A percentile compares a stretch with the other conserved stretches of the same genome.
Conservation (phyloP, 23 tunicate species). For the Ciona savignyi region DNA sequence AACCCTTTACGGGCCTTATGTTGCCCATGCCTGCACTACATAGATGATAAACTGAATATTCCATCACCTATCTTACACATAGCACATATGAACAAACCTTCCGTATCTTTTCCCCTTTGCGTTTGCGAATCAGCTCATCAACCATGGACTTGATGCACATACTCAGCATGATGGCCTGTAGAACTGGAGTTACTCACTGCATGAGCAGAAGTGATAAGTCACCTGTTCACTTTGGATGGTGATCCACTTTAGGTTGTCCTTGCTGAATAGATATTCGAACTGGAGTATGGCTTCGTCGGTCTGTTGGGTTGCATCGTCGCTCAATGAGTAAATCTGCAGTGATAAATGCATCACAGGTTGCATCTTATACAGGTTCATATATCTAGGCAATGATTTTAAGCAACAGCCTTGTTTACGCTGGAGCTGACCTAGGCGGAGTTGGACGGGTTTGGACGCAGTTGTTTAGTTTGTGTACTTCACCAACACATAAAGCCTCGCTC, state of each 20-base stretch:
- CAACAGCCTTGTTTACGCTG: no score
- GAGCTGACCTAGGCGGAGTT: no score
- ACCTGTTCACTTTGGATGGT: conserved; percentile 53
- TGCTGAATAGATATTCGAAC: conserved; percentile 64
- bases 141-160: conserved; percentile 96
- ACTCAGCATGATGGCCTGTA: conserved; percentile 84
- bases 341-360: no score
- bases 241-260: conserved; percentile 74
- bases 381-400: no score
- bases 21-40: no score
- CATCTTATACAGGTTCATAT: no score
- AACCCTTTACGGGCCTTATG: no score
- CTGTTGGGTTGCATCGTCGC: background rate
- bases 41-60: no score
- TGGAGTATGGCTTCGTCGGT: conserved; percentile 16
- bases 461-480: no score
- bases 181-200: background rate
- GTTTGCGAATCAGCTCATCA: conserved; percentile 63
- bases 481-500: no score
- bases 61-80: no score
- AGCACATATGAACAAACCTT: conserved; percentile 31
- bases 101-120: conserved; percentile 52
- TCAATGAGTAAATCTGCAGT: background rate
- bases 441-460: no score
- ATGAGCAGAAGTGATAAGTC: background rate